Percentiles rank a stretch among this genome's conserved stretches.
Evolutionary conservation across 23 tunicate species (phyloP).

Genomic region (Aplidium turbinatum): DNA sequence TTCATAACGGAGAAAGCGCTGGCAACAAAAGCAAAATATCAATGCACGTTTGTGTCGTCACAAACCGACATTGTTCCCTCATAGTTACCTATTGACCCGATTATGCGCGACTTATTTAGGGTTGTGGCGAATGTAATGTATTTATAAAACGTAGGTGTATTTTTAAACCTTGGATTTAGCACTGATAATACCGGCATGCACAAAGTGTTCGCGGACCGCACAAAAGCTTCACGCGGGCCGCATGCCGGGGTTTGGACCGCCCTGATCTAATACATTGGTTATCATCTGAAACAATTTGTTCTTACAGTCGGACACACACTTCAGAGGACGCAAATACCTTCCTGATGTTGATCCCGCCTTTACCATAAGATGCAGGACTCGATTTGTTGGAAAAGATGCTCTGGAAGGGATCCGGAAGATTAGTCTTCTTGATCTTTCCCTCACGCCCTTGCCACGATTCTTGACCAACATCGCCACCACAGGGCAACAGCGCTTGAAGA

Average conservation of each 20-base stretch:
- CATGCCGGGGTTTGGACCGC: too few species aligned
- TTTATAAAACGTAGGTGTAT: too few species aligned
- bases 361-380: constrained; percentile 26
- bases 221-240: too few species aligned
- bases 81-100: too few species aligned
- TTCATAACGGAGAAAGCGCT: too few species aligned
- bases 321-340: constrained; percentile 33
- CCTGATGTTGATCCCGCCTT: constrained; percentile 22
- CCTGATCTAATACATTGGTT: not conserved
- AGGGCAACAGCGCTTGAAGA: constrained; percentile 33
- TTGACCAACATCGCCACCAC: constrained; percentile 38
- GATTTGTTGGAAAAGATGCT: constrained; percentile 33
- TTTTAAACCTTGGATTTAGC: too few species aligned
- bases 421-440: constrained; percentile 12
- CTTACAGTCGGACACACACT: constrained; percentile 38
- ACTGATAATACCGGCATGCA: too few species aligned
- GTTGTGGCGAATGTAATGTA: not conserved
- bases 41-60: too few species aligned
- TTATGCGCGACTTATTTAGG: too few species aligned
- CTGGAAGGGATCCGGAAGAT: constrained; percentile 50
- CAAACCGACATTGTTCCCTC: too few species aligned
- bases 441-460: constrained; percentile 33
- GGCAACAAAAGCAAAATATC: too few species aligned
- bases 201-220: not conserved
- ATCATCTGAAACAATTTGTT: not conserved